A percentile compares a stretch with the other conserved stretches of the same genome.
Conservation (phyloP, 1,140 invertebrate genomes). For the Arion vulgaris region DNA sequence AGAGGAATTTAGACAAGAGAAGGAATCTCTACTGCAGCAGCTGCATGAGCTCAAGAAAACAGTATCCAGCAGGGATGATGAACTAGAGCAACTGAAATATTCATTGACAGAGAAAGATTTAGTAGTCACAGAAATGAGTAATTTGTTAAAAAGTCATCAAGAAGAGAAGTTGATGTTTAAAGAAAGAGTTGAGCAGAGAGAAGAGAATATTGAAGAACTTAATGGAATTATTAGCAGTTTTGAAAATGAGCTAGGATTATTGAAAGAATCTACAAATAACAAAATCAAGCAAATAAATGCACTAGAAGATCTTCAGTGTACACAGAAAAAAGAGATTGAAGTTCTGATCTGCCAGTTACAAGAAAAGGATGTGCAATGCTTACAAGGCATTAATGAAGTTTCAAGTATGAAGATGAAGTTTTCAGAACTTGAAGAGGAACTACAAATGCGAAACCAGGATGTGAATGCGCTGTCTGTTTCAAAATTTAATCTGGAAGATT, state of each 20-base stretch:
- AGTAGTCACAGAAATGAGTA: background rate
- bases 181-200: background rate
- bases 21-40: background rate
- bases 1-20: background rate
- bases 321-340: background rate
- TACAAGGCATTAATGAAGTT: background rate
- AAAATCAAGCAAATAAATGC: background rate
- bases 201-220: background rate
- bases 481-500: background rate
- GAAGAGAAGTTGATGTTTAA: background rate
- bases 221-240: background rate
- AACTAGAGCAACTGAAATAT: slow-evolving; percentile 7
- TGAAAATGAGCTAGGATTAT: background rate
- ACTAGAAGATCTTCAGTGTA: background rate
- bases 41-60: background rate
- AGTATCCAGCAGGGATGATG: background rate
- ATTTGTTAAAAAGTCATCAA: background rate
- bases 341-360: background rate
- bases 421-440: background rate
- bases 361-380: background rate
- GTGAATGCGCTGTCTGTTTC: background rate
- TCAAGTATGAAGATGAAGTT: background rate
- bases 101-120: background rate
- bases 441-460: background rate
- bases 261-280: background rate